Evolutionary conservation across 30 jellyfish, hydroid and myxozoan genomes (phyloP).

Genomic region (Aurelia aurita): DNA sequence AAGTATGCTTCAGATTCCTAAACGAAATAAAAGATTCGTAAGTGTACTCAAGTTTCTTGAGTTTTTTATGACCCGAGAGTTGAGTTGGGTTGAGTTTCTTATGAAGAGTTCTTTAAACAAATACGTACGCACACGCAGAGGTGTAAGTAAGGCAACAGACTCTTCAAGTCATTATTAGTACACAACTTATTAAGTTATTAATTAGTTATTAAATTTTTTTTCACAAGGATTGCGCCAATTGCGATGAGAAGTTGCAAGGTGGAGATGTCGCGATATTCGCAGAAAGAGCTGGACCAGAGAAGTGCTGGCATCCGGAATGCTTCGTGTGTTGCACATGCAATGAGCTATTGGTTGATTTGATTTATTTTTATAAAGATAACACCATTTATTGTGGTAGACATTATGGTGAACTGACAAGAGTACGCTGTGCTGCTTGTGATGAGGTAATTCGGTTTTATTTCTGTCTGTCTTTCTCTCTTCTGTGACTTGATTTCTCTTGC

Average conservation of each 20-base stretch:
- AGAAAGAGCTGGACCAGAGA: slow-evolving; percentile 88
- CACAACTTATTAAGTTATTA: too few species aligned
- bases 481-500: too few species aligned
- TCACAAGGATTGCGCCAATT: slow-evolving; percentile 59
- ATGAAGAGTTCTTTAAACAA: too few species aligned
- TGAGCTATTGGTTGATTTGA: slow-evolving; percentile 83
- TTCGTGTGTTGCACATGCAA: slow-evolving; percentile 88
- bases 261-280: slow-evolving; percentile 94
- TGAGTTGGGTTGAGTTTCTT: too few species aligned
- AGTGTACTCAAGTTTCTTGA: too few species aligned
- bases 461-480: too few species aligned
- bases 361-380: slow-evolving; percentile 83
- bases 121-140: too few species aligned
- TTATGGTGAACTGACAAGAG: slow-evolving; percentile 95
- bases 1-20: too few species aligned
- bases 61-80: too few species aligned
- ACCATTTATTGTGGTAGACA: slow-evolving; percentile 96
- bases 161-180: too few species aligned
- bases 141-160: too few species aligned
- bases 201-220: background rate
- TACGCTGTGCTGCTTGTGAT: slow-evolving; percentile 96
- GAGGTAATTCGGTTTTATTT: slow-evolving; percentile 68
- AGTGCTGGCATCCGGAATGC: slow-evolving; percentile 96
- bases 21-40: too few species aligned
- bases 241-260: slow-evolving; percentile 66